Percentiles rank a stretch among this genome's conserved stretches.
Evolutionary conservation across 1,140 invertebrate species (phyloP).

Genomic region (Lordiphosa stackelbergi): DNA sequence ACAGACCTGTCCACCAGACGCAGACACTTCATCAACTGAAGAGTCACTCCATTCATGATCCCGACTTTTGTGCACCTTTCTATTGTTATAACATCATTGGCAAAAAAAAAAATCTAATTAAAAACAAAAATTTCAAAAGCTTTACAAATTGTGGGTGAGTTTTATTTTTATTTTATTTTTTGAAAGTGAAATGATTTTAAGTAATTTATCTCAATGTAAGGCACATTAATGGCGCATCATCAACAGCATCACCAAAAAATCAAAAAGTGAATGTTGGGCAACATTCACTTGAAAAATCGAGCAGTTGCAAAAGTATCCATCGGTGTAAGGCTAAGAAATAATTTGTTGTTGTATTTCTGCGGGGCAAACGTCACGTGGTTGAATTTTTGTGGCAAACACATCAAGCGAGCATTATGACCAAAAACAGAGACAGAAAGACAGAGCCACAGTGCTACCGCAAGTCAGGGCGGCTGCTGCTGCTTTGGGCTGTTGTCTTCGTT

Average conservation of each 20-base stretch:
- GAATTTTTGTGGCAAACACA: slow-evolving; percentile 53
- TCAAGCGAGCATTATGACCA: slow-evolving; percentile 42
- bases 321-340: slow-evolving; percentile 41
- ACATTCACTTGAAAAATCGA: slow-evolving; percentile 65
- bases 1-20: slow-evolving; percentile 17
- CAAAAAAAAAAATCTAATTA: slow-evolving; percentile 23
- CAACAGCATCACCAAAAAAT: slow-evolving; percentile 21
- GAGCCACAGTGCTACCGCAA: slow-evolving; percentile 55
- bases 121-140: slow-evolving; percentile 36
- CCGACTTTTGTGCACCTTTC: slow-evolving; percentile 36
- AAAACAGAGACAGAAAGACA: slow-evolving; percentile 32
- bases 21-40: slow-evolving; percentile 9
- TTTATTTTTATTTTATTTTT: slow-evolving; percentile 25
- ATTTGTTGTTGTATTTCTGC: slow-evolving; percentile 30
- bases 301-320: slow-evolving; percentile 53
- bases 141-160: slow-evolving; percentile 31
- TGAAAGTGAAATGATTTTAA: slow-evolving; percentile 54
- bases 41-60: slow-evolving; percentile 30
- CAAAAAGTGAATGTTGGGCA: slow-evolving; percentile 63
- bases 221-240: slow-evolving; percentile 60
- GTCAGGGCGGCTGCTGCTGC: slow-evolving; percentile 33
- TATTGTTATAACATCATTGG: slow-evolving; percentile 47
- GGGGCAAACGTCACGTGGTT: slow-evolving; percentile 28
- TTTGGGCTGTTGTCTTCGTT: slow-evolving; percentile 20
- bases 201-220: slow-evolving; percentile 51